A percentile compares a stretch with the other conserved stretches of the same genome.
These are phyloP conservation scores for Cancer borealis DNA, from an alignment of 2,888 invertebrate species.

Conservation along the genomic window DNA sequence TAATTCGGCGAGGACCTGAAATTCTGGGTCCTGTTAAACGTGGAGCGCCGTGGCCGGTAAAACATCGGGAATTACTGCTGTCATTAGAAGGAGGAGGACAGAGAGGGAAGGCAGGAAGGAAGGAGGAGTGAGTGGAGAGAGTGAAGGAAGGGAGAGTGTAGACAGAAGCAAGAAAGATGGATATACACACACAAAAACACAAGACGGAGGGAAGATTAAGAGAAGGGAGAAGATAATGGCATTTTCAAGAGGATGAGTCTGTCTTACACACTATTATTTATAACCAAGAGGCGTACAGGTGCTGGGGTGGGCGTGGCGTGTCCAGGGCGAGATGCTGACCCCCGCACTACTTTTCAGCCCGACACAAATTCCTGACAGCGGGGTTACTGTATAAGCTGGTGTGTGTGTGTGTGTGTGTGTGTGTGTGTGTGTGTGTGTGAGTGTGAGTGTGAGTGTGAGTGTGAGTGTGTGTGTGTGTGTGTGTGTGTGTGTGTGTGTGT, in stretches of 20 bases:
- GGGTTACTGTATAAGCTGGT: neutral
- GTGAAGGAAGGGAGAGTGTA: neutral
- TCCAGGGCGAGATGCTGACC: too few relatives aligned
- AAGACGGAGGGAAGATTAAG: neutral
- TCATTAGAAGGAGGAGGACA: neutral
- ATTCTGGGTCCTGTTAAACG: conserved; percentile 5
- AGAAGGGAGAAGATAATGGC: too few relatives aligned
- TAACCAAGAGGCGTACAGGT: too few relatives aligned
- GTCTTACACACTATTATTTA: too few relatives aligned
- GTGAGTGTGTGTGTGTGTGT: conserved; percentile 43
- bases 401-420: neutral
- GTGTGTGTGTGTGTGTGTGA: neutral
- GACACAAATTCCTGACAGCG: too few relatives aligned
- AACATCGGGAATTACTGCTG: conserved; percentile 4
- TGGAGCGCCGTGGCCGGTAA: neutral
- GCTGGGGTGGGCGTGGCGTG: too few relatives aligned
- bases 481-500: conserved; percentile 52
- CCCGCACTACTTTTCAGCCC: too few relatives aligned
- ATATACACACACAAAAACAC: neutral
- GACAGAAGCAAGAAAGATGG: neutral
- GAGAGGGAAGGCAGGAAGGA: neutral
- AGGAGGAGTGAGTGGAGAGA: neutral
- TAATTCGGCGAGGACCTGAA: conserved; percentile 34
- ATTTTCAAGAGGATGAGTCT: too few relatives aligned
- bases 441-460: conserved; percentile 2